A percentile compares a stretch with the other conserved stretches of the same genome.
Evolutionary conservation across 1,140 invertebrate genomes (phyloP).

Genomic region (Frieseomelitta varia): DNA sequence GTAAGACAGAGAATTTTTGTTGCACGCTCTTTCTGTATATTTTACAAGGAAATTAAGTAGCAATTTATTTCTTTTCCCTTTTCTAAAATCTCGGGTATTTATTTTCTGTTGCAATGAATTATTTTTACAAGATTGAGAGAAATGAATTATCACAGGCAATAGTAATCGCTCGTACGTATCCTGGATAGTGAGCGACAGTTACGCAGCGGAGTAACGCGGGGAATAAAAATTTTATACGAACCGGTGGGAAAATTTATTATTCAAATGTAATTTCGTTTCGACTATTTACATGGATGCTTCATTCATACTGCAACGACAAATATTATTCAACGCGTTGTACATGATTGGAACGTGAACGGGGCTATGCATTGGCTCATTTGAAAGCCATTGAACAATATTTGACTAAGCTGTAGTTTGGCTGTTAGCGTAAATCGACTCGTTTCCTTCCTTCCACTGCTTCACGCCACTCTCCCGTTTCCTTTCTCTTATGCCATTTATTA

Average conservation of each 20-base stretch:
- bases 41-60: too few species aligned
- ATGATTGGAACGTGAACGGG: not conserved
- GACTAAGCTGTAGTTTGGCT: slow-evolving; percentile 9
- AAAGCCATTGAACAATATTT: slow-evolving; percentile 33
- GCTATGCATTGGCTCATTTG: slow-evolving; percentile 12
- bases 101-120: too few species aligned
- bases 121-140: too few species aligned
- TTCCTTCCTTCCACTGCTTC: not conserved
- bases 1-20: not conserved
- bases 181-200: too few species aligned
- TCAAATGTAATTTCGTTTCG: not conserved
- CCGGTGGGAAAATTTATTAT: not conserved
- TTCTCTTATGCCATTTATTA: not conserved
- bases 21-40: too few species aligned
- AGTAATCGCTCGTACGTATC: too few species aligned
- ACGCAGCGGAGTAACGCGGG: too few species aligned
- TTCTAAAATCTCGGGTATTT: too few species aligned
- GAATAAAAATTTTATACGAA: not conserved
- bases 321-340: slow-evolving; percentile 26
- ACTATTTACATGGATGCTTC: not conserved
- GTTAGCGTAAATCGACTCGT: not conserved
- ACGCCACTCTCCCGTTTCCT: too few species aligned
- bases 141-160: too few species aligned
- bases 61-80: too few species aligned
- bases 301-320: not conserved